These are phyloP conservation scores for Heterodera schachtii DNA, from an alignment of 1,140 invertebrate species.

Conservation along the genomic window DNA sequence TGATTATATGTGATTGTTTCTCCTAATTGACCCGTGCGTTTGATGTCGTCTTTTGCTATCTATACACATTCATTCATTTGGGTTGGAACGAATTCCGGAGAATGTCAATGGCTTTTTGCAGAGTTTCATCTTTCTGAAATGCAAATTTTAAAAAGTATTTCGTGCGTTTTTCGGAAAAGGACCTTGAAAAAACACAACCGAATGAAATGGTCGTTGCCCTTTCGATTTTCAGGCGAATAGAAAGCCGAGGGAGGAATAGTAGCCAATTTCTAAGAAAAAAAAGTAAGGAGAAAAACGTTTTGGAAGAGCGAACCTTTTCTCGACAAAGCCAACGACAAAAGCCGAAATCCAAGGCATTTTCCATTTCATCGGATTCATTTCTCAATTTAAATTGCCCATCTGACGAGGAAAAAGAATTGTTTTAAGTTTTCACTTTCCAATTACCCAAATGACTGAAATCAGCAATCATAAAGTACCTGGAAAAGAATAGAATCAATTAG, in stretches of 20 bases:
- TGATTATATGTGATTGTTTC: too few relatives aligned
- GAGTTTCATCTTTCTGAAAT: conserved; percentile 29
- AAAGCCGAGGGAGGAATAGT: conserved; percentile 92
- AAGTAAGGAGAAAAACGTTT: neutral
- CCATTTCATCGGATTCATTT: conserved; percentile 27
- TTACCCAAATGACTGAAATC: conserved; percentile 79
- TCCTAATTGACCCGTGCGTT: too few relatives aligned
- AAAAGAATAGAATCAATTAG: neutral
- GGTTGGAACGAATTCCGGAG: conserved; percentile 18
- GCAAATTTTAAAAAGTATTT: neutral
- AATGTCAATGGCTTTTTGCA: conserved; percentile 41
- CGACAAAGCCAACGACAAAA: conserved; percentile 94
- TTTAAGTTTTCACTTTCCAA: neutral
- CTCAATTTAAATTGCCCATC: conserved; percentile 49
- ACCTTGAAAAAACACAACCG: conserved; percentile 91
- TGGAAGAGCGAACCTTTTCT: conserved; percentile 71
- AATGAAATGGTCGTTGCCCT: conserved; percentile 82
- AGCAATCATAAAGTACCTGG: conserved; percentile 85
- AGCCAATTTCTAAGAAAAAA: conserved; percentile 74
- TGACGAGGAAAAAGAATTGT: conserved; percentile 13
- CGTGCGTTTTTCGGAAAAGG: too few relatives aligned
- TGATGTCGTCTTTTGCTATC: neutral
- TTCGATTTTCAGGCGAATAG: conserved; percentile 81
- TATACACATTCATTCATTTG: neutral
- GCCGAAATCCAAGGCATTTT: conserved; percentile 78